Conservation (phyloP, 35 echinoderm and acorn worm species). For the Eucidaris tribuloides region DNA sequence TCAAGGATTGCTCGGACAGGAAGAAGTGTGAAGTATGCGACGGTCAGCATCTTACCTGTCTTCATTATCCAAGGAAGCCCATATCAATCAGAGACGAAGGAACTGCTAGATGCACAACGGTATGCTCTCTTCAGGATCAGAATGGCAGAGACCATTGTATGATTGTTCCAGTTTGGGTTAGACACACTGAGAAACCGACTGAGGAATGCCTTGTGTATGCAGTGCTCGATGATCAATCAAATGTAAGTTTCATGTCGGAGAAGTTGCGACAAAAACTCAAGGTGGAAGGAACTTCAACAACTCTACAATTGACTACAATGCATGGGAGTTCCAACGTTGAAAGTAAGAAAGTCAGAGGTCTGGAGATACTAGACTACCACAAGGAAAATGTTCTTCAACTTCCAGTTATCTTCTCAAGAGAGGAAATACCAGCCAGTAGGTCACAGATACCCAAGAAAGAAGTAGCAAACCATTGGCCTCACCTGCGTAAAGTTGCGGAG, state of each 20-base stretch:
- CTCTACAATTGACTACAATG: neutral
- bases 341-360: constrained; percentile 2
- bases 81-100: no score
- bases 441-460: constrained; percentile 21
- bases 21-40: constrained; percentile 1
- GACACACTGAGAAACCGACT: neutral
- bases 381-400: neutral
- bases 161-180: constrained; percentile 41
- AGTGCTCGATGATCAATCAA: constrained; percentile 16
- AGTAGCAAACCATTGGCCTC: constrained; percentile 21
- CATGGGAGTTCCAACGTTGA: neutral
- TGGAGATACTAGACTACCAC: neutral
- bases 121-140: neutral
- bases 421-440: neutral
- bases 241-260: neutral
- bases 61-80: neutral
- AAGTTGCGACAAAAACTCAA: neutral
- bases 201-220: neutral
- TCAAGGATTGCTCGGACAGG: neutral
- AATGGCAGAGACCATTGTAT: constrained; percentile 4
- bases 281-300: neutral
- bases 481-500: neutral
- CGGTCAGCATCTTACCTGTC: neutral
- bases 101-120: neutral
- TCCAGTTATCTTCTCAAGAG: neutral